Base-by-base conservation (phyloP, 2,888 invertebrate species). In the Macaria notata region DNA sequence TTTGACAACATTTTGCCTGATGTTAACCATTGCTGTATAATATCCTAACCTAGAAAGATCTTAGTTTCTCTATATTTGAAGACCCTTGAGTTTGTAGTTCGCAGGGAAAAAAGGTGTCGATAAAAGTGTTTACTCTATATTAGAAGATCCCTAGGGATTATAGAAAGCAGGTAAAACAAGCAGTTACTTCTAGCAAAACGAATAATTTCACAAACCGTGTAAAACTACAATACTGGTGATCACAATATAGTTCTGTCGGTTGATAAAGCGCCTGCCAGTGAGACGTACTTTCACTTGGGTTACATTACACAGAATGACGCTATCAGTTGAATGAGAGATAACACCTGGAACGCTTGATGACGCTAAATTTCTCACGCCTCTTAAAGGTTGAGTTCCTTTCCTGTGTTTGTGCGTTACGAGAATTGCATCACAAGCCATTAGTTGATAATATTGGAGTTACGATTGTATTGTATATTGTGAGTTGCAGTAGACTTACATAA, bases 211-310 rank as follows among this genome's bases (percentile, higher is more conserved):
- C 33, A 3, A 36, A 6, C 4, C 4, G 7, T 36, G 33, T 7
- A 36, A 9, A 54, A 31, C 19, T 50, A 38, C 46, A n/a, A 29
- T 30, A 44, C 58, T 59, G 54, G 30, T 8, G 4, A 19, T 6
- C 48, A 44, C 31, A 46, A 38, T 36, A 49, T 31, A 42, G 38
- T 5, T 30, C 8, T n/a, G 9, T 7, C 2, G 5, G 46, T 54
- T 59, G 54, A 59, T 54, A 54, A 54, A 59, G 59, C 54, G 48
- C 59, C 59, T 54, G 59, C 59, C 59, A 51, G 54, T 39, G 50
- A 39, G 50, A 59, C 33, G 39, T 48, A 59, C 59, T 59, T 59
- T 59, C 59, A 59, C 59, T 59, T 51, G 36, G 48, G 58, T 50
- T 59, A 46, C 45, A 52, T 31, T 31, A 51, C 36, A 9, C 38